Evolutionary conservation across 2,113 vertebrate genomes (phyloP), one percentile per base, ranked within the genome.

Genomic region (Tursiops truncatus): DNA sequence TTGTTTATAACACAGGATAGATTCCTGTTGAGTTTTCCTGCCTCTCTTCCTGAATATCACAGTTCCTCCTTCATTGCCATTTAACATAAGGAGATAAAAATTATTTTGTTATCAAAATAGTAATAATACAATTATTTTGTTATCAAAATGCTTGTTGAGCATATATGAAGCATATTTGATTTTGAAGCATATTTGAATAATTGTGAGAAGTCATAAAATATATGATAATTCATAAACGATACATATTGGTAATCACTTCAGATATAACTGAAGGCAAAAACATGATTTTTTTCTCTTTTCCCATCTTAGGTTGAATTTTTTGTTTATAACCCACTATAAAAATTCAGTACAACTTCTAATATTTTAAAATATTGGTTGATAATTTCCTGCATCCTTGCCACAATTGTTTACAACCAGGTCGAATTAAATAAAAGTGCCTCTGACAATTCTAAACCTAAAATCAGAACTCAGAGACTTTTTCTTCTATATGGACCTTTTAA

Each of bases 361-460:
- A 71, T 77, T 88, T 80, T 91, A 44, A 94, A 95, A 85, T 95
- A 91, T 20, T n/a, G 44, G 25, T 84, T 93, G 67, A 94, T 93
- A 67, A 44, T 97, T 85, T 95, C 41, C 36, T 65, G 28, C 67
- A 18, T 50, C 17, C 10, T 14, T 95, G 26, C 36, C 71, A 90
- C 10, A 65, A 76, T 21, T 81, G 28, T 91, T 81, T 67, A 60
- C 41, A 81, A 28, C 17, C 74, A 76, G 36, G 23, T 20, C 62
- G 10, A 89, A 88, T 95, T 73, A 84, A 50, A 81, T 33, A 74
- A 90, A 95, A 94, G 38, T n/a, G 13, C 20, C 20, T 95, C 84
- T 47, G 14, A 80, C 17, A 25, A 80, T 96, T 89, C 7, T 70
- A 84, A 93, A n/a, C 15, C 74, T 95, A 84, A 67, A 83, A 65